Percentiles rank a stretch among this genome's conserved stretches.
Conservation (phyloP, 53 echinoderm and acorn worm species). For the Stichopus horrens region DNA sequence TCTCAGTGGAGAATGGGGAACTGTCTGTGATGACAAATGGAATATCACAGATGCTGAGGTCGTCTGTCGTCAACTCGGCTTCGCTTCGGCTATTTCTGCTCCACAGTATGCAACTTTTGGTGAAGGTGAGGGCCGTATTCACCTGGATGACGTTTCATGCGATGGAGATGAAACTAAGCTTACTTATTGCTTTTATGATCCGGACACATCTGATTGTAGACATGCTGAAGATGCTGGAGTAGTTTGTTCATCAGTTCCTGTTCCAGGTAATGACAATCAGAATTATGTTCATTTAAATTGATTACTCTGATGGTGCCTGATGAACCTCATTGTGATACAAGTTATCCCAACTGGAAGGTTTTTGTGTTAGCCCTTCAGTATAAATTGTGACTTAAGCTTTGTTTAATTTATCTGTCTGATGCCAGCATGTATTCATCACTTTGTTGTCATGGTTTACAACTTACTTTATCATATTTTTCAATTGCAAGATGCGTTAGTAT, state of each 20-base stretch:
- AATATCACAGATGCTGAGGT: constrained; percentile 40
- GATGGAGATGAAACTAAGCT: constrained; percentile 38
- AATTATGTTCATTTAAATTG: no score
- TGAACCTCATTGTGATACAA: no score
- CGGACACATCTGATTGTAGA: constrained; percentile 27
- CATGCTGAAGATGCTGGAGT: constrained; percentile 49
- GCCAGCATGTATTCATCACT: no score
- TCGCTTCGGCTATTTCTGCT: constrained; percentile 39
- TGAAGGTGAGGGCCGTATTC: constrained; percentile 36
- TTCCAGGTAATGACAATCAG: not conserved
- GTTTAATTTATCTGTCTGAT: no score
- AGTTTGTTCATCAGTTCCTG: not conserved
- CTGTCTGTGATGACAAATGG: constrained; percentile 60
- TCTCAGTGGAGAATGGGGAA: constrained; percentile 49
- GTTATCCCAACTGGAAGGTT: no score
- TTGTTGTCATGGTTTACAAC: no score
- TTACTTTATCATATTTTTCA: no score
- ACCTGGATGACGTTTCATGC: constrained; percentile 55
- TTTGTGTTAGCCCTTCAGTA: no score
- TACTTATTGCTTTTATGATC: constrained; percentile 41
- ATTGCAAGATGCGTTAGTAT: no score
- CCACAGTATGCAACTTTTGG: constrained; percentile 50
- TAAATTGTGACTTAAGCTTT: no score
- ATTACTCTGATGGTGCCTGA: no score
- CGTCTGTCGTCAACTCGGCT: constrained; percentile 56